Conservation (phyloP, 2,113 vertebrate genomes). For the Drymodes brunneopygia region DNA sequence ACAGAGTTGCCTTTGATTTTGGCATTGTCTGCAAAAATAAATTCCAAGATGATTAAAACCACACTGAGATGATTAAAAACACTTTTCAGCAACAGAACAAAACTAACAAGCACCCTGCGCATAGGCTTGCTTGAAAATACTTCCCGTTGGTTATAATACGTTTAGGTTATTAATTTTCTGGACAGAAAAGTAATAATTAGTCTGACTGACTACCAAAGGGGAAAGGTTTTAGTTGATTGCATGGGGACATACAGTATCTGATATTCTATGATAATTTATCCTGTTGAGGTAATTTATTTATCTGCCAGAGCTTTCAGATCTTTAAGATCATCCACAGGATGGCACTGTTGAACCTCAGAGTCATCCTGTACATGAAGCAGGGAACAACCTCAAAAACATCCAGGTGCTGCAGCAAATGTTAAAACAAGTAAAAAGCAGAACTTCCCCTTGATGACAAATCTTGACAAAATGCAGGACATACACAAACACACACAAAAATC, state of each 20-base stretch:
- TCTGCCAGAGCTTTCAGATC: neutral
- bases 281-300: neutral
- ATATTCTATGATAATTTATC: neutral
- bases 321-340: constrained; percentile 61
- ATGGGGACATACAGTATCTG: neutral
- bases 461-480: neutral
- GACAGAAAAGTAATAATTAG: constrained; percentile 54
- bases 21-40: neutral
- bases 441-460: neutral
- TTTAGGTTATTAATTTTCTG: constrained; percentile 52
- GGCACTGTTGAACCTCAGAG: constrained; percentile 67
- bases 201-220: constrained; percentile 37
- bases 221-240: neutral
- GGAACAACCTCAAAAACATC: neutral
- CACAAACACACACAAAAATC: neutral
- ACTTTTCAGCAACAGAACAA: neutral
- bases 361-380: neutral
- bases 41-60: constrained; percentile 26
- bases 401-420: neutral
- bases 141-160: neutral
- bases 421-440: neutral
- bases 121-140: neutral
- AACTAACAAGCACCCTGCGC: neutral
- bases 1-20: constrained; percentile 13
- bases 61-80: constrained; percentile 33